Conservation (phyloP, 1,140 invertebrate species). For the Hesperophylax magnus region DNA sequence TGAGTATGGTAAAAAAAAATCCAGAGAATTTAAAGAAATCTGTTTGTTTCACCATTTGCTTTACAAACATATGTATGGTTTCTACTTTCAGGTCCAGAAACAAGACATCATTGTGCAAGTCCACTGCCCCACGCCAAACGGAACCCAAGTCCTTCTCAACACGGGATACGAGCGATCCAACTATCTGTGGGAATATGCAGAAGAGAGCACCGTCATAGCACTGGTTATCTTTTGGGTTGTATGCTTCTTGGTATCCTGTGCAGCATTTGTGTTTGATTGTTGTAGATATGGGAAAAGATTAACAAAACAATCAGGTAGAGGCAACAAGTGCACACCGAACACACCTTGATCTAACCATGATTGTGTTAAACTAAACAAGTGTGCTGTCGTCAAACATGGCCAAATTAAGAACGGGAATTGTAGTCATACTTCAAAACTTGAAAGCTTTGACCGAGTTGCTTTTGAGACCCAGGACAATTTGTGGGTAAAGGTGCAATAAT, state of each 20-base stretch:
- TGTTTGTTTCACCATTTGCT: too few relatives aligned
- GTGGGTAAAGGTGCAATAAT: constrained; percentile 22
- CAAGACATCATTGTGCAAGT: constrained; percentile 88
- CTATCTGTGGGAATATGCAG: constrained; percentile 68
- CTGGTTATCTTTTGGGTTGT: constrained; percentile 73
- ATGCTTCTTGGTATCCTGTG: constrained; percentile 72
- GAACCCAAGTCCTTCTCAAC: constrained; percentile 78
- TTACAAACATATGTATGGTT: constrained; percentile 16
- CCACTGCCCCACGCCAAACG: constrained; percentile 82
- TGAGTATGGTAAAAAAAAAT: too few relatives aligned
- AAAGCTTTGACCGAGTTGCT: not conserved
- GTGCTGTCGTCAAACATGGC: not conserved
- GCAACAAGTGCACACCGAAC: constrained; percentile 67
- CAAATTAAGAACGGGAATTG: not conserved
- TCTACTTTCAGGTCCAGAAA: constrained; percentile 77
- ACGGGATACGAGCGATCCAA: constrained; percentile 69
- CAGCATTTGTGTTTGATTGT: constrained; percentile 75
- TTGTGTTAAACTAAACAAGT: too few relatives aligned
- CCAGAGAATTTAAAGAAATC: too few relatives aligned
- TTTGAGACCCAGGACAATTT: not conserved
- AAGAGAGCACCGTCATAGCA: constrained; percentile 72
- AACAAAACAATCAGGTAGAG: constrained; percentile 61
- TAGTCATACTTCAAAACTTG: not conserved
- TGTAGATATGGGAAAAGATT: constrained; percentile 67
- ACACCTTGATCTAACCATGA: constrained; percentile 60